Conservation (phyloP, 2,888 invertebrate genomes). For the Anoplius nigerrimus region DNA sequence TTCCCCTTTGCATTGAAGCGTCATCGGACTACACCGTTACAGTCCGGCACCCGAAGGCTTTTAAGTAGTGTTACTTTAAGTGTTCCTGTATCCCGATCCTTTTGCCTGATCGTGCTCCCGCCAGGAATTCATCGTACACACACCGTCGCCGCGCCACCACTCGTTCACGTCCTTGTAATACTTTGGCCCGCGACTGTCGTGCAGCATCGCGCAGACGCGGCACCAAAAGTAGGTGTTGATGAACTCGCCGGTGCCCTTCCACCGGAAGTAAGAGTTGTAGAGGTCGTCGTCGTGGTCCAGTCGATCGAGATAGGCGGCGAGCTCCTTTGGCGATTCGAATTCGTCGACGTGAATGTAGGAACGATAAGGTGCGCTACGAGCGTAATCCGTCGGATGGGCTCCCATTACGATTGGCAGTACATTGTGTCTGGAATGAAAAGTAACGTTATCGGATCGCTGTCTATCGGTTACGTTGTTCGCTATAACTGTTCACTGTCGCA, state of each 20-base stretch:
- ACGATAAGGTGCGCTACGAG: constrained; percentile 89
- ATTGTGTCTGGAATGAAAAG: constrained; percentile 79
- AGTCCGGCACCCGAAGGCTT: no score
- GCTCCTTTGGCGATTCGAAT: constrained; percentile 89
- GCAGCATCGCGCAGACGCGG: constrained; percentile 90
- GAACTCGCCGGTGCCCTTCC: constrained; percentile 96
- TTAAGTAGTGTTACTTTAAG: no score
- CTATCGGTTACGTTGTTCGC: no score
- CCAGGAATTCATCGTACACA: constrained; percentile 88
- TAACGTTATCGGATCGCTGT: no score
- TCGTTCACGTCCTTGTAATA: constrained; percentile 90
- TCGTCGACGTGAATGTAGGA: constrained; percentile 98
- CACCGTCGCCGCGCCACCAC: constrained; percentile 92
- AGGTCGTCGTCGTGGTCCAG: constrained; percentile 91
- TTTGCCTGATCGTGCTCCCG: constrained; percentile 70
- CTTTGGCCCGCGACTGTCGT: constrained; percentile 79
- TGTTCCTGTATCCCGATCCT: constrained; percentile 37
- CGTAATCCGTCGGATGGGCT: constrained; percentile 93
- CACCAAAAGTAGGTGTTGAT: constrained; percentile 98
- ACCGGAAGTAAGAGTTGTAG: constrained; percentile 96
- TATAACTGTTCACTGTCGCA: no score
- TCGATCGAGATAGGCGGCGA: constrained; percentile 90
- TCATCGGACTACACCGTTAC: no score
- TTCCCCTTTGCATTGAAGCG: no score
- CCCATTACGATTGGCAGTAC: constrained; percentile 98